phyloP scores from a whole-genome alignment of 2,113 vertebrate genomes.

The Passerina amoena region DNA sequence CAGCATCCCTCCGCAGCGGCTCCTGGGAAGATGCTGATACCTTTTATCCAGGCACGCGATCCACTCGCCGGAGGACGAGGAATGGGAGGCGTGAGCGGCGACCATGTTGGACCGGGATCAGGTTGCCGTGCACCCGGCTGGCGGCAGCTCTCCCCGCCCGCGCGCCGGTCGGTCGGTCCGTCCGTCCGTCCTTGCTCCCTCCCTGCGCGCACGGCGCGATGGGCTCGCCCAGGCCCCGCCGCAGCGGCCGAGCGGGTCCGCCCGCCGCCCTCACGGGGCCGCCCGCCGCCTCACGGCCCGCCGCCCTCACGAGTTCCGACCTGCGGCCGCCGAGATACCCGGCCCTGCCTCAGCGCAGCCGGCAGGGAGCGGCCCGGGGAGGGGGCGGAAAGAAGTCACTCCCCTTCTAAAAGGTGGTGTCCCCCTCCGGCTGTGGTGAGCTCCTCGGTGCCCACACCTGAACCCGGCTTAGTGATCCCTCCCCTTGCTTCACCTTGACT shows the following conservation, averaged over 20 bases:
- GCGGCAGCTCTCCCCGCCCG: neutral
- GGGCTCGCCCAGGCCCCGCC: neutral
- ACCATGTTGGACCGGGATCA: conserved; percentile 85
- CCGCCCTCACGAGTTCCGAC: neutral
- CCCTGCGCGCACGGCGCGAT: neutral
- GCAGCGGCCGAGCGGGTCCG: too few species aligned
- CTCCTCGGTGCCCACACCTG: neutral
- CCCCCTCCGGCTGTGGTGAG: neutral
- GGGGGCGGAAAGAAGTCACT: neutral
- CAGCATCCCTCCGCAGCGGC: neutral
- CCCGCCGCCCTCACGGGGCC: too few species aligned
- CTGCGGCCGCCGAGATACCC: neutral
- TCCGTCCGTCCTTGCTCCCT: neutral
- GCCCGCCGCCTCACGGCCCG: too few species aligned
- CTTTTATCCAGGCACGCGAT: conserved; percentile 95
- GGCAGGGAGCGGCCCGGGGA: neutral
- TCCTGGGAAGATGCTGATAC: conserved; percentile 65
- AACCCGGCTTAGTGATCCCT: neutral
- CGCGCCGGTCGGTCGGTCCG: neutral
- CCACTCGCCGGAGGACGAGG: conserved; percentile 89
- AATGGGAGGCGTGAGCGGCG: conserved; percentile 86
- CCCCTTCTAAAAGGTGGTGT: neutral
- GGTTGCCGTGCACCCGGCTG: conserved; percentile 24
- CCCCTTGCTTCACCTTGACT: neutral
- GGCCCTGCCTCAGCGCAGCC: neutral